Evolutionary conservation across 2,797 vertebrate species (phyloP), one percentile per base, ranked within the genome.

Genomic region (Gymnoscopelus microlampas): DNA sequence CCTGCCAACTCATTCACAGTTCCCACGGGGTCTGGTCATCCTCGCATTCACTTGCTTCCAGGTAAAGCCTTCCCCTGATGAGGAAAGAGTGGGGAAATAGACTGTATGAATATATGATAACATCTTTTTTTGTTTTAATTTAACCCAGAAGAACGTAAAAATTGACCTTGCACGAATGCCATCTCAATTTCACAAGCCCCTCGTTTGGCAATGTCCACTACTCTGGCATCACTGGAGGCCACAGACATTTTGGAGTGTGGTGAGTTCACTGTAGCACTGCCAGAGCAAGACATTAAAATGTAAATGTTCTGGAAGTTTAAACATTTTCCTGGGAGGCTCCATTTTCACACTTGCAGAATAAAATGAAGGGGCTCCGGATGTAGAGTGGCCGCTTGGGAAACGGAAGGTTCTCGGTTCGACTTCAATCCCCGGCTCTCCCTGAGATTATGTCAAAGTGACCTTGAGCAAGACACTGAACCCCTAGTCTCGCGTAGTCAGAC

Each of bases 1-100:
- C 93, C 91, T 93, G 91, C 88, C 90, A 89, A 62, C 80, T 92
- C 84, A 92, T 75, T 89, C 73, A 82, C 78, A 81, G 78, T 80
- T 88, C 80, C 84, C 71, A 66, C 65, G 62, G 76, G 74, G 84
- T 87, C 78, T 79, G 64, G 80, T 84, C 84, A 89, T 89, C 87
- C 86, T 89, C 82, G 83, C 73, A 29, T 77, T 85, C 71, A 70
- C 76, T 66, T 85, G 73, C 76, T 71, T 83, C 85, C 74, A 63
- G 77, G 49, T n/a, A 60, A 69, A 80, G 66, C 56, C 68, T 78
- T 72, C 54, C 75, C 84, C 91, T 92, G 81, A 53, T 80, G 85
- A 74, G 58, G 82, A 61, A 89, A 82, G 15, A 80, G 10, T 60
- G 23, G 29, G 63, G 70, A 59, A 60, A 63, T 5, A 60, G 53